phyloP scores from a whole-genome alignment of 2,888 invertebrate species.

The Megalurothrips usitatus region DNA sequence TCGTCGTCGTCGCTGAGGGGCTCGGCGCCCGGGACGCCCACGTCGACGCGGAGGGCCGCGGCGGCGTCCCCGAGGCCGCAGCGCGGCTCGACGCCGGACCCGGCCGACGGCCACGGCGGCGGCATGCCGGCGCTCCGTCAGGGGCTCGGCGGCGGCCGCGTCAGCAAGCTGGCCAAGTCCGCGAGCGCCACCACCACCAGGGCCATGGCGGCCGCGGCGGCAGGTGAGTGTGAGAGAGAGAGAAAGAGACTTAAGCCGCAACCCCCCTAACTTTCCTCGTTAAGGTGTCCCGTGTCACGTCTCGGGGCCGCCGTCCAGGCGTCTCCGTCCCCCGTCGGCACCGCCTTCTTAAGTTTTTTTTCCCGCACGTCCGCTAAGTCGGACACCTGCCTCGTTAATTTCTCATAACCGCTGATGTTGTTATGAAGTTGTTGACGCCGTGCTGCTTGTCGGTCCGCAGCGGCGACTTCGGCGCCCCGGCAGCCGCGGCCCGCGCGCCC shows the following conservation, averaged over 20 bases:
- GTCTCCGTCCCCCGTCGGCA: too few species aligned
- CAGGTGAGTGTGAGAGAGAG: neutral
- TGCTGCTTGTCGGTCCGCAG: too few species aligned
- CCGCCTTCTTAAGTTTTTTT: neutral
- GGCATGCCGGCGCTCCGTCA: neutral
- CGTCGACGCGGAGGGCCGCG: neutral
- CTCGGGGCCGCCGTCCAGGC: too few species aligned
- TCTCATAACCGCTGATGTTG: neutral
- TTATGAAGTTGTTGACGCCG: too few species aligned
- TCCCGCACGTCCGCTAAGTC: too few species aligned
- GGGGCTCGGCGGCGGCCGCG: neutral
- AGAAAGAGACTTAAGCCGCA: too few species aligned
- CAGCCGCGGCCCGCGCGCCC: neutral
- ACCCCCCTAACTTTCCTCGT: too few species aligned
- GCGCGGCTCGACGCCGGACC: neutral
- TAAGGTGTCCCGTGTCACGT: too few species aligned
- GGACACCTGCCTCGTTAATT: too few species aligned
- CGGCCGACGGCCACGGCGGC: neutral
- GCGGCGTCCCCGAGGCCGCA: too few species aligned
- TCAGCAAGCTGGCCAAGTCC: neutral
- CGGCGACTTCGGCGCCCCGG: neutral
- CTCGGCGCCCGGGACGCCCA: neutral
- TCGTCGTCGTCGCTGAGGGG: neutral
- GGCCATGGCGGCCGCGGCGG: neutral
- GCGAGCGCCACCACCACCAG: slow-evolving; percentile 11